phyloP scores from a whole-genome alignment of 2,797 vertebrate species.

The Loris lydekkerianus region DNA sequence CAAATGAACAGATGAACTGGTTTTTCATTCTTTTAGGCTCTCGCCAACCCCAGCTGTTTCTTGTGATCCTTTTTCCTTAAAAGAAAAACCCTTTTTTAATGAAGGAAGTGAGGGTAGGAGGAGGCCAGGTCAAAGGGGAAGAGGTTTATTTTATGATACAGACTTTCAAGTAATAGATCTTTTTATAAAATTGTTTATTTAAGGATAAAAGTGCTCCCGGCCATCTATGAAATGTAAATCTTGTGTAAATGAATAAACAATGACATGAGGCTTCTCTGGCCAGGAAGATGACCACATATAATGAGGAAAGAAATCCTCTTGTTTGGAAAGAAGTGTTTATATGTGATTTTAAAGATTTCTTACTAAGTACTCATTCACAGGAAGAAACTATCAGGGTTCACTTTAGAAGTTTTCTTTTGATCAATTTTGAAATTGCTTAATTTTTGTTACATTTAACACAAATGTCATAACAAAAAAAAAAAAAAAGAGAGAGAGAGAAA shows the following conservation, averaged over 20 bases:
- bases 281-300: not conserved
- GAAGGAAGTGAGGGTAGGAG: not conserved
- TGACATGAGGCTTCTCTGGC: slow-evolving; percentile 1
- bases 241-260: slow-evolving; percentile 42
- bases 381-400: slow-evolving; percentile 40
- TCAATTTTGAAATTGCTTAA: slow-evolving; percentile 14
- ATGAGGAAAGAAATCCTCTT: slow-evolving; percentile 57
- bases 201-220: slow-evolving; percentile 18
- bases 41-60: not conserved
- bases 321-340: slow-evolving; percentile 41
- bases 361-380: not conserved
- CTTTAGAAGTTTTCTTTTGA: slow-evolving; percentile 58
- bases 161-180: slow-evolving; percentile 53
- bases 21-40: slow-evolving; percentile 39
- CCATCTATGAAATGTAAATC: slow-evolving; percentile 51
- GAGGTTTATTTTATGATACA: slow-evolving; percentile 22
- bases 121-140: slow-evolving; percentile 1
- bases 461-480: not conserved
- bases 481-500: not conserved
- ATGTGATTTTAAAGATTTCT: slow-evolving; percentile 66
- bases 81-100: not conserved
- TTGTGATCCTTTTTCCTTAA: slow-evolving; percentile 16
- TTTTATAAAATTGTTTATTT: slow-evolving; percentile 40
- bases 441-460: slow-evolving; percentile 30
- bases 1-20: slow-evolving; percentile 29